Conservation (phyloP, 1,140 invertebrate species). For the Chelonus insularis region DNA sequence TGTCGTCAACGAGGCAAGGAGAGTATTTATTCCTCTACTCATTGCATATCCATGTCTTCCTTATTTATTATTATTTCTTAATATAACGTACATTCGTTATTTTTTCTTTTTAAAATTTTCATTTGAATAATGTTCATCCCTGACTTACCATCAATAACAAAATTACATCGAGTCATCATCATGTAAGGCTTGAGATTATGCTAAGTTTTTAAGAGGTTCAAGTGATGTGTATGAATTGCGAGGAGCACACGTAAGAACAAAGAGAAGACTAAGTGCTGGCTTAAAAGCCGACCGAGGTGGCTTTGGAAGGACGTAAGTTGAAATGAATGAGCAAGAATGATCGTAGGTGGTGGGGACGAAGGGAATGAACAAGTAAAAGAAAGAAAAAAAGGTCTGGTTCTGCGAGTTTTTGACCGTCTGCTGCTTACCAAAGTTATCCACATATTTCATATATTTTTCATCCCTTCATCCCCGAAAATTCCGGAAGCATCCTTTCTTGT, state of each 20-base stretch:
- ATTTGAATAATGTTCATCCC: not conserved
- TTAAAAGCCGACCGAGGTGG: conserved; percentile 34
- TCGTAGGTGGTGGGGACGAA: conserved; percentile 26
- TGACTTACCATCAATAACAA: too few relatives aligned
- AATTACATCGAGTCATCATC: not conserved
- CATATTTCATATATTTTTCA: not conserved
- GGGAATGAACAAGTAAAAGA: conserved; percentile 34
- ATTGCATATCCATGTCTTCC: not conserved
- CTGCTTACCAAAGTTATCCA: conserved; percentile 39
- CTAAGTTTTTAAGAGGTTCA: too few relatives aligned
- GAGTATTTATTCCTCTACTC: too few relatives aligned
- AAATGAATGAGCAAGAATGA: conserved; percentile 42
- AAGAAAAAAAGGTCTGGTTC: conserved; percentile 49
- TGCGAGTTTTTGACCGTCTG: conserved; percentile 56
- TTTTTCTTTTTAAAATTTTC: too few relatives aligned
- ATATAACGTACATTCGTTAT: conserved; percentile 11
- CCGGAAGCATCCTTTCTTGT: too few relatives aligned
- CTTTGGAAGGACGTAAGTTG: conserved; percentile 35
- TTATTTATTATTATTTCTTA: too few relatives aligned
- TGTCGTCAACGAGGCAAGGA: conserved; percentile 3
- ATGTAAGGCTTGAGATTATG: not conserved
- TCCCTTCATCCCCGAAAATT: not conserved
- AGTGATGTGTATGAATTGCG: not conserved
- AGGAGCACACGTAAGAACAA: conserved; percentile 29
- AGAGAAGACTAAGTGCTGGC: conserved; percentile 34